Base-by-base conservation (phyloP, 1,140 invertebrate genomes). In the Choristoneura fumiferana region DNA sequence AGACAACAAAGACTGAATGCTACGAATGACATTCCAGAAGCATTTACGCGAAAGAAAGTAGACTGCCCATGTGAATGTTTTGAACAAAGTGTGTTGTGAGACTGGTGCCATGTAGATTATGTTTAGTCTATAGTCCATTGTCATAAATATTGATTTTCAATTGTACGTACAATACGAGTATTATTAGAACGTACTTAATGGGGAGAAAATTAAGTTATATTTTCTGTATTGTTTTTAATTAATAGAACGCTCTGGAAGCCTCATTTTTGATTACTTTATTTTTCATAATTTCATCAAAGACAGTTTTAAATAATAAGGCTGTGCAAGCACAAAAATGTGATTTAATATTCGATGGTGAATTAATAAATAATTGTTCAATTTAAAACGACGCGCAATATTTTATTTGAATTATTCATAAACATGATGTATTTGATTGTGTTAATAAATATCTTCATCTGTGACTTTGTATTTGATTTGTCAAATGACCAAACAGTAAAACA, bases 21-120 rank as follows among this genome's bases (percentile, higher is more conserved):
- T 58, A 58, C 15, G 1, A 35, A 15, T 58, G 10, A 49, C 66
- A 68, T 68, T 68, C 66, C 66, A 65, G 34, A 57, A 49, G 62
- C 62, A 68, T 64, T 68, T 68, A 55, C 10, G 18, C 57, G 49
- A 38, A 18, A 10, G 10, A n/a, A n/a, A n/a, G 12, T 17, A 12
- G 22, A 29, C 10, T 29, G 22, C 6, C 18, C 17, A 49, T 29
- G 17, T 29, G 43, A 10, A 22, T 18, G 29, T 15, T 34, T 35
- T 29, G 22, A 29, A 29, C 22, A 29, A 29, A 35, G 8, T 9
- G 1, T 35, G 34, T 49, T 58, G 56, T 45, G 56, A 45, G 10
- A n/a, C 1, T 34, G 34, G 57, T 58, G 57, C 57, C 57, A 58
- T 58, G 55, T 57, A 57, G 12, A 10, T 22, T 22, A 12, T 29